Conservation (phyloP, 2,888 invertebrate genomes). For the Meiosimyza platycephala region DNA sequence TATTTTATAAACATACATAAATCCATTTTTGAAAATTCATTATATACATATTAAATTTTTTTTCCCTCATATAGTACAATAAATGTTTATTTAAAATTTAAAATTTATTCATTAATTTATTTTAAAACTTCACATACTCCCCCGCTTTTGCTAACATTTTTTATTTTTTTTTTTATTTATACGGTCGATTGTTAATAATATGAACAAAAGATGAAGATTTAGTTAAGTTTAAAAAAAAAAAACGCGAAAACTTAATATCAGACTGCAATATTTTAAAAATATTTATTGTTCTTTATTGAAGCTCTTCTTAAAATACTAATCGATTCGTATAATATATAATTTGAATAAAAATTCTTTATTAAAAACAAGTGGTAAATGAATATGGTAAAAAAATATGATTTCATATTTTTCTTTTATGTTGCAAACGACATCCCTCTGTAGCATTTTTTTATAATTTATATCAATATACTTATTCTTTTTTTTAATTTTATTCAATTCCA, state of each 20-base stretch:
- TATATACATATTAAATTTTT: constrained; percentile 32
- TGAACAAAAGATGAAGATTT: too few species aligned
- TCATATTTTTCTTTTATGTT: constrained; percentile 29
- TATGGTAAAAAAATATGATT: constrained; percentile 31
- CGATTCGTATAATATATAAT: constrained; percentile 53
- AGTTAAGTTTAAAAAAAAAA: too few species aligned
- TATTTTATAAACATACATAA: constrained; percentile 36
- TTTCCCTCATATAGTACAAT: constrained; percentile 39
- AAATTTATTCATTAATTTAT: constrained; percentile 26
- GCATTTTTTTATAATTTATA: too few species aligned
- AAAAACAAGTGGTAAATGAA: constrained; percentile 17
- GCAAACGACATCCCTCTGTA: constrained; percentile 17
- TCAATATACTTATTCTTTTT: constrained; percentile 32
- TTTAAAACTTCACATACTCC: constrained; percentile 37
- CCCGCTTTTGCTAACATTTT: constrained; percentile 52
- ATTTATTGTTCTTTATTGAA: too few species aligned
- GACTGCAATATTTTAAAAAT: too few species aligned
- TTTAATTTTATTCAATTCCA: neutral
- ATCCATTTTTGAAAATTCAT: constrained; percentile 32
- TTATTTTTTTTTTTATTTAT: constrained; percentile 22
- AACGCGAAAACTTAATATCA: too few species aligned
- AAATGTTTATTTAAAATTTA: neutral
- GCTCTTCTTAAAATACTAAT: constrained; percentile 51
- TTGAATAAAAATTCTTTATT: constrained; percentile 9
- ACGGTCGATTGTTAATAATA: too few species aligned